A percentile compares a stretch with the other conserved stretches of the same genome.
phyloP scores from a whole-genome alignment of 2,113 vertebrate species.

The Pygathrix nemaeus region DNA sequence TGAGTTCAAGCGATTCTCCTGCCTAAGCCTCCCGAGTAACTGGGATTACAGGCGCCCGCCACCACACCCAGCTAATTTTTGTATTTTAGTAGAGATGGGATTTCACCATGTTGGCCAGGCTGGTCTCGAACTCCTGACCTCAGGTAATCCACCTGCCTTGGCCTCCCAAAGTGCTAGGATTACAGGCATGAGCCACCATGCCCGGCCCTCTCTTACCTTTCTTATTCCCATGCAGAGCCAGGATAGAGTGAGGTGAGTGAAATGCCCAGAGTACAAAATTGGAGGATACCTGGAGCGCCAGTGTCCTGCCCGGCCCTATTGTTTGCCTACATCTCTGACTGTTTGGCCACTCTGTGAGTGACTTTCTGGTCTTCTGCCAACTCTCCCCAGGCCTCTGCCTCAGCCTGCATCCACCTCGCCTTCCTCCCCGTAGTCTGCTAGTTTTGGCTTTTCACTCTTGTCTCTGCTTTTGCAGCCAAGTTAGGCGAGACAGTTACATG shows the following conservation, averaged over 20 bases:
- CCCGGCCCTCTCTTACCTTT: background rate
- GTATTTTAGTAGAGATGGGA: too few relatives aligned
- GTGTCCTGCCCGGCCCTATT: background rate
- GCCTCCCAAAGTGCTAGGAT: too few relatives aligned
- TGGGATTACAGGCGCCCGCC: too few relatives aligned
- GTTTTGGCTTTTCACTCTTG: constrained; percentile 8
- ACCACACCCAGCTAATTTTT: too few relatives aligned
- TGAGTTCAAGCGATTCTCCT: too few relatives aligned
- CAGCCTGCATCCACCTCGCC: background rate
- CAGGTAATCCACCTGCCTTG: too few relatives aligned
- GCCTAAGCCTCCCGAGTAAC: too few relatives aligned
- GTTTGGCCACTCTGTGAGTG: background rate
- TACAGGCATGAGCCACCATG: too few relatives aligned
- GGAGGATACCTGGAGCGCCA: background rate
- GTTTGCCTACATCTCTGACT: background rate
- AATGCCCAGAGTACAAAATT: background rate
- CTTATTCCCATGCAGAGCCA: background rate
- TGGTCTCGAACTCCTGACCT: too few relatives aligned
- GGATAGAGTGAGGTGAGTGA: background rate
- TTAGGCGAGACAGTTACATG: background rate
- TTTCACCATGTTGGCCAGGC: too few relatives aligned
- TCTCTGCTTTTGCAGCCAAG: constrained; percentile 47
- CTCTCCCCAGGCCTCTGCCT: background rate
- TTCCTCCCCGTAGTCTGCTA: background rate
- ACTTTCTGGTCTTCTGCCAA: background rate